These are phyloP conservation scores for Drosophila nigrodunni DNA, from an alignment of 1,140 invertebrate genomes.

Conservation along the genomic window DNA sequence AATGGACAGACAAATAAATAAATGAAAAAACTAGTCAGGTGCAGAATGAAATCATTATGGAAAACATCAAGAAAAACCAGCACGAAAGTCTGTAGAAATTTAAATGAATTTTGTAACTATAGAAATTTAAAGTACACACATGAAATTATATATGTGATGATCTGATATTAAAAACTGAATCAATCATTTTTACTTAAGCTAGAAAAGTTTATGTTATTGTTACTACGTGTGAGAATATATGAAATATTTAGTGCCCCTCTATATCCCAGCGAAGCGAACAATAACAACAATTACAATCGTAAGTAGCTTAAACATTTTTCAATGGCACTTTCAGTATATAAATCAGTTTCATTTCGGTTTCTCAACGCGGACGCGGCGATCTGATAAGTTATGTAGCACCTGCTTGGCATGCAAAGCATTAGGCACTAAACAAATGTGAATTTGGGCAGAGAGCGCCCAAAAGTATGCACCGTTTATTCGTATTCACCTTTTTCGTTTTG, in stretches of 20 bases:
- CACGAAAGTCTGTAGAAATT: too few species aligned
- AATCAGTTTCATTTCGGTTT: conserved; percentile 62
- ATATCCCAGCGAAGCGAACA: not conserved
- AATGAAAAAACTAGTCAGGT: conserved; percentile 7
- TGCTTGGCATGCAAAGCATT: conserved; percentile 80
- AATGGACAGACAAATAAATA: not conserved
- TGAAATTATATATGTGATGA: too few species aligned
- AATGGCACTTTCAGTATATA: conserved; percentile 55
- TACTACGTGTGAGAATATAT: conserved; percentile 10
- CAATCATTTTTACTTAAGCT: not conserved
- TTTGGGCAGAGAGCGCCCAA: conserved; percentile 46
- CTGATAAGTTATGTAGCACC: conserved; percentile 75
- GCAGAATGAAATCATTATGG: too few species aligned
- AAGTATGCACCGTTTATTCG: conserved; percentile 55
- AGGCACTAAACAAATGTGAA: conserved; percentile 78
- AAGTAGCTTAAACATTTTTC: conserved; percentile 51
- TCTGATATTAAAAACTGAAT: not conserved
- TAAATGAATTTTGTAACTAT: too few species aligned
- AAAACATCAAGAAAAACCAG: too few species aligned
- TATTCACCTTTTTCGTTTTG: conserved; percentile 64
- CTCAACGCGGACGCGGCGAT: conserved; percentile 29
- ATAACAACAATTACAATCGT: conserved; percentile 39
- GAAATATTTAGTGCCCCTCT: not conserved
- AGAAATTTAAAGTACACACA: too few species aligned
- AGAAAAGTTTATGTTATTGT: conserved; percentile 10